These are phyloP conservation scores for Eleginops maclovinus DNA, from an alignment of 2,113 vertebrate genomes.

Conservation along the genomic window DNA sequence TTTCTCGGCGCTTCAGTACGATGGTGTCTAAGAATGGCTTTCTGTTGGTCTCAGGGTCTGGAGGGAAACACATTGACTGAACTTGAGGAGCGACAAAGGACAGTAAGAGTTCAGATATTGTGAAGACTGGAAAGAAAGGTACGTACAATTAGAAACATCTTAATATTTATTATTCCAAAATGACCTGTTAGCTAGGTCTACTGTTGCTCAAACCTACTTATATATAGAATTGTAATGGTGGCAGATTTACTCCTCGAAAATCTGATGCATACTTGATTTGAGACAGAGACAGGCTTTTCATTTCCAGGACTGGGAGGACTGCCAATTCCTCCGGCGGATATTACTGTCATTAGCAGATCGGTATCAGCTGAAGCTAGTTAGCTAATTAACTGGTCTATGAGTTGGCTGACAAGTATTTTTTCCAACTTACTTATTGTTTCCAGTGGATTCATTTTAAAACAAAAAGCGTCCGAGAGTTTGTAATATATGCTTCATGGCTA, in stretches of 20 bases:
- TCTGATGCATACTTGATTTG: not conserved
- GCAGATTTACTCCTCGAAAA: not conserved
- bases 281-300: not conserved
- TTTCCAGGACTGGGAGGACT: not conserved
- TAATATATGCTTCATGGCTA: not conserved
- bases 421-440: not conserved
- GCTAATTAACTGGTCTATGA: no score
- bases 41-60: conserved; percentile 78
- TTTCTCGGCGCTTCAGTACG: conserved; percentile 38
- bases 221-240: no score
- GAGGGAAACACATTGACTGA: conserved; percentile 36
- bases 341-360: not conserved
- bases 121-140: not conserved
- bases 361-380: not conserved
- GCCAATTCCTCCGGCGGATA: not conserved
- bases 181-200: not conserved
- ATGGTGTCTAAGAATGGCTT: conserved; percentile 72
- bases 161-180: not conserved
- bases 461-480: not conserved
- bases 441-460: not conserved
- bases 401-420: no score
- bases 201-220: no score
- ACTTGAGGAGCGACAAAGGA: conserved; percentile 2
- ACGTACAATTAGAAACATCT: not conserved
- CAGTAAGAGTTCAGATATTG: not conserved